Conservation (phyloP, 2,113 vertebrate species). For the Salvelinus namaycush region DNA sequence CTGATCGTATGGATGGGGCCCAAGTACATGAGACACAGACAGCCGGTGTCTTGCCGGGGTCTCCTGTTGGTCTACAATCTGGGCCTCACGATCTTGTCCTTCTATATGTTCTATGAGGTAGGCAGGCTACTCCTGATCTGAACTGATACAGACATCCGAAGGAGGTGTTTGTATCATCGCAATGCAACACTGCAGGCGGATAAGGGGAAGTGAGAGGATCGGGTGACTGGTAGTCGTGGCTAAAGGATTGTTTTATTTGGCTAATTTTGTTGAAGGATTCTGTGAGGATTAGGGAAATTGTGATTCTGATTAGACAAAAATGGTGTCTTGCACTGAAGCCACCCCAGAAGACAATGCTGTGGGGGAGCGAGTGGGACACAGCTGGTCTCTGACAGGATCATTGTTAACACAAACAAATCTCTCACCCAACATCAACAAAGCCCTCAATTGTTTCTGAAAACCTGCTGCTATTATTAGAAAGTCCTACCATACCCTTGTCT, state of each 20-base stretch:
- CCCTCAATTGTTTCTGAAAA: conserved; percentile 37
- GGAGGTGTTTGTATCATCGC: conserved; percentile 17
- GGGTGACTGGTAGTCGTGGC: neutral
- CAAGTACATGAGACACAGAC: conserved; percentile 89
- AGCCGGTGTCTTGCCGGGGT: conserved; percentile 83
- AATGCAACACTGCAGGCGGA: neutral
- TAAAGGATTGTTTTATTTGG: neutral
- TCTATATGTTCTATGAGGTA: conserved; percentile 98
- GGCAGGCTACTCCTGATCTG: conserved; percentile 31
- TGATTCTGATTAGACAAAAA: conserved; percentile 11
- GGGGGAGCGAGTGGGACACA: conserved; percentile 29
- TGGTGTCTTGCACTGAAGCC: conserved; percentile 20
- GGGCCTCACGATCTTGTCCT: conserved; percentile 87
- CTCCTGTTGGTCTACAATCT: conserved; percentile 91
- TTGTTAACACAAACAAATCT: conserved; percentile 44
- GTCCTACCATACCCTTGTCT: too few species aligned
- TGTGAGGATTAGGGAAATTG: neutral
- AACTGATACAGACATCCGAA: conserved; percentile 11
- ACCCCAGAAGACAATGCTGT: conserved; percentile 19
- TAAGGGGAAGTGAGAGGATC: neutral
- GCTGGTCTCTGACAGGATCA: conserved; percentile 42
- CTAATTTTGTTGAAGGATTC: neutral
- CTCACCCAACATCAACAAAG: conserved; percentile 36
- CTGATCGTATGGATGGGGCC: conserved; percentile 93
- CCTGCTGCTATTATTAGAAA: conserved; percentile 27